These are phyloP conservation scores for Nephrotoma flavescens DNA, from an alignment of 2,888 invertebrate species.

Conservation along the genomic window DNA sequence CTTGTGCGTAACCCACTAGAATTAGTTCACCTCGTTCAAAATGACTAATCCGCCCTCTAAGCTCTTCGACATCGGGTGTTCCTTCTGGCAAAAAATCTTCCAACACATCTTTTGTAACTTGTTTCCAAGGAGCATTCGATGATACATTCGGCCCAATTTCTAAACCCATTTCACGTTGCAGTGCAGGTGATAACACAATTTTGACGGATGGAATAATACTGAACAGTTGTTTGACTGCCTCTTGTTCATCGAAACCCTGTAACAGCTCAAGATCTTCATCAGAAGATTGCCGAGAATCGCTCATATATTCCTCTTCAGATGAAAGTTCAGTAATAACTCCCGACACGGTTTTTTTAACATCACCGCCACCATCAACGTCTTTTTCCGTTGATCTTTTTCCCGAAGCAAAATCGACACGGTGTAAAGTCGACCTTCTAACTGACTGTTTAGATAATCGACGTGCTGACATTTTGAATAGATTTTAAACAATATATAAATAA, in stretches of 20 bases:
- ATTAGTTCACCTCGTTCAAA: conserved; percentile 33
- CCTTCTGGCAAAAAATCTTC: conserved; percentile 40
- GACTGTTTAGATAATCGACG: neutral
- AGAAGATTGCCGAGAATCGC: neutral
- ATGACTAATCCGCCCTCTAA: conserved; percentile 18
- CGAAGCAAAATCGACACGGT: neutral
- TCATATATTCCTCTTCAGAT: neutral
- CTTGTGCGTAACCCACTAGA: conserved; percentile 51
- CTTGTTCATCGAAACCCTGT: conserved; percentile 8
- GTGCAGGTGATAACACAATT: conserved; percentile 10
- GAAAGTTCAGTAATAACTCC: neutral
- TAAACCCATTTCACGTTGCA: conserved; percentile 36
- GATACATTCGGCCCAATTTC: conserved; percentile 53
- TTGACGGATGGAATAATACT: conserved; percentile 2
- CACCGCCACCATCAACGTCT: neutral
- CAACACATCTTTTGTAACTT: conserved; percentile 42
- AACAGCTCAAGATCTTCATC: conserved; percentile 7
- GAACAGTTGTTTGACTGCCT: conserved; percentile 4
- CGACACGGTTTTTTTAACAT: neutral
- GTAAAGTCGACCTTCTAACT: neutral
- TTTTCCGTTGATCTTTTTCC: neutral
- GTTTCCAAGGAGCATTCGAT: conserved; percentile 60
- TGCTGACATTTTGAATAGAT: neutral
- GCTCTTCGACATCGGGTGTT: conserved; percentile 31
- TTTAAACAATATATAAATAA: neutral